Conservation (phyloP, 2,113 vertebrate species). For the Gopherus flavomarginatus region DNA sequence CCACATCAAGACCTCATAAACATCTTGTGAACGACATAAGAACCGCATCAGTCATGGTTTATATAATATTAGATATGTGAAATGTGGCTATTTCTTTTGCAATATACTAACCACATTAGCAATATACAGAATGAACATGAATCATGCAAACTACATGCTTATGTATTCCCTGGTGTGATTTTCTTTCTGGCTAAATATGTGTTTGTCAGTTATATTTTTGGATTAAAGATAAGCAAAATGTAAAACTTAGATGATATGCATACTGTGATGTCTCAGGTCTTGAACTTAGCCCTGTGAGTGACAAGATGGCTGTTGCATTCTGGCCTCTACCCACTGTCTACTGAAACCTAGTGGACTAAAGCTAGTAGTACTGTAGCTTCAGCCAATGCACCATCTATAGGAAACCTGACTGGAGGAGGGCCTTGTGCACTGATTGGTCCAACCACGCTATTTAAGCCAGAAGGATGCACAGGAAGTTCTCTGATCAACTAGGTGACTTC, state of each 20-base stretch:
- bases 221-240: neutral
- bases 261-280: neutral
- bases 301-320: neutral
- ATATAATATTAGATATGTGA: conserved; percentile 34
- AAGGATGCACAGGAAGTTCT: neutral
- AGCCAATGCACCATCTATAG: neutral
- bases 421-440: neutral
- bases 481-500: neutral
- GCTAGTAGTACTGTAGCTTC: neutral
- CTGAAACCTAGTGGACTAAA: neutral
- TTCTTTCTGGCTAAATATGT: neutral
- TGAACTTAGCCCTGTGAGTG: neutral
- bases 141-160: neutral
- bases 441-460: neutral
- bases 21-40: conserved; percentile 33
- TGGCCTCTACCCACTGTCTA: neutral
- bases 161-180: neutral
- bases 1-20: conserved; percentile 35
- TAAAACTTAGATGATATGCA: neutral
- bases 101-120: neutral
- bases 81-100: neutral
- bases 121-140: conserved; percentile 19
- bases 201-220: neutral
- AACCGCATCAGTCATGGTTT: conserved; percentile 46
- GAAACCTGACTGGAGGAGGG: neutral